Base-by-base conservation (phyloP, 1,140 invertebrate species). In the Solen grandis region DNA sequence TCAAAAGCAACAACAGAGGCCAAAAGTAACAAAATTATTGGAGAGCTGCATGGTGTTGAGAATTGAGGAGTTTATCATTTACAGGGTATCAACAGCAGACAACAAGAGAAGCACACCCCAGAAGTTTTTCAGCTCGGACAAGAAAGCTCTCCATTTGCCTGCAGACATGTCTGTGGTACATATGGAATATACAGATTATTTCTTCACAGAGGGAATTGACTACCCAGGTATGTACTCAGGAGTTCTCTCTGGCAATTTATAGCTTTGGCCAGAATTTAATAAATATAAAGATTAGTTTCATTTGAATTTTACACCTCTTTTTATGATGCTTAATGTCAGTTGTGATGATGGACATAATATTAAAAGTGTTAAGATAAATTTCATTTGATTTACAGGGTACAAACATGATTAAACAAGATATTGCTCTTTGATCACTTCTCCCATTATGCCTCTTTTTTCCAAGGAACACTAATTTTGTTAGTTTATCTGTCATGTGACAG, bases 181-280 rank as follows among this genome's bases (percentile, higher is more conserved):
- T 93, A 95, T 98, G 2, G 98, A 99, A 90, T 97, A 98, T 86
- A 98, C 97, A 1, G 97, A 97, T 88, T 99, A 98, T 93, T 99
- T 98, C 92, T 99, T 99, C 93, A 97, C 98, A 14, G 97, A 97
- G 60, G 97, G 97, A 88, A 95, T 96, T 55, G 95, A 96, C 83
- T 98, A 98, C 94, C 97, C 97, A 92, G 93, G 97, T 98, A 93
- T 94, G 94, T 93, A 8, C 31, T n/a, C n/a, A n/a, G n/a, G n/a
- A n/a, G 52, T 14, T 19, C 22, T 27, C 35, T 82, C 27, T 16
- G 2, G 29, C 22, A 60, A 4, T 60, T 16, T n/a, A n/a, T n/a
- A n/a, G n/a, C n/a, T n/a, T n/a, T n/a, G n/a, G n/a, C n/a, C n/a
- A n/a, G n/a, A n/a, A n/a, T n/a, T n/a, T n/a, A n/a, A n/a, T n/a